These are phyloP conservation scores for Lontra canadensis DNA, from an alignment of 2,113 vertebrate species.

Conservation along the genomic window DNA sequence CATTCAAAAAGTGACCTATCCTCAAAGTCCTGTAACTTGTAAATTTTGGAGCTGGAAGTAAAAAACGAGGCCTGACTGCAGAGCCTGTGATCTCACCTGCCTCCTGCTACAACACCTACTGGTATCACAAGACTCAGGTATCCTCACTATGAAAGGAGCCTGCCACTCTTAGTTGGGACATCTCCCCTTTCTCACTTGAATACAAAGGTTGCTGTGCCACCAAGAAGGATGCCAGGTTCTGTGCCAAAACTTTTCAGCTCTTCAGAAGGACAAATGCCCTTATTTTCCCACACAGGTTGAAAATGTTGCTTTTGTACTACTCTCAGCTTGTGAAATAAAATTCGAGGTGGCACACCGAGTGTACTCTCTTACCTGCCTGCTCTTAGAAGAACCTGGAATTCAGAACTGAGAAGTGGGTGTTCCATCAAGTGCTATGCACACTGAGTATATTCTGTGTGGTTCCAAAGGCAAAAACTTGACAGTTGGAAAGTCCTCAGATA, in stretches of 20 bases:
- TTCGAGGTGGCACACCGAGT: not conserved
- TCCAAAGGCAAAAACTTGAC: not conserved
- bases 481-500: not conserved
- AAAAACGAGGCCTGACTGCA: not conserved
- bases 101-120: not conserved
- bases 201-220: constrained; percentile 10
- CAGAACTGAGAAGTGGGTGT: not conserved
- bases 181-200: not conserved
- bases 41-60: not conserved
- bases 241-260: constrained; percentile 17
- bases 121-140: not conserved
- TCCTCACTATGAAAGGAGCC: not conserved
- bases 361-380: not conserved
- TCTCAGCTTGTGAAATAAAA: constrained; percentile 3
- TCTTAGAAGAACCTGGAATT: not conserved
- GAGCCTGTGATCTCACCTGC: not conserved
- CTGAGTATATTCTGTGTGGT: not conserved
- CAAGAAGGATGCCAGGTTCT: constrained; percentile 22
- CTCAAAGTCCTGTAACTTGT: not conserved
- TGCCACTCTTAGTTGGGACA: not conserved
- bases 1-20: not conserved
- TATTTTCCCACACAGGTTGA: constrained; percentile 24
- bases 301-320: constrained; percentile 27
- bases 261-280: constrained; percentile 36
- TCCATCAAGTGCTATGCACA: not conserved